Percentiles rank a stretch among this genome's conserved stretches.
phyloP scores from a whole-genome alignment of 2,888 invertebrate genomes.

The Acleris sparsana region DNA sequence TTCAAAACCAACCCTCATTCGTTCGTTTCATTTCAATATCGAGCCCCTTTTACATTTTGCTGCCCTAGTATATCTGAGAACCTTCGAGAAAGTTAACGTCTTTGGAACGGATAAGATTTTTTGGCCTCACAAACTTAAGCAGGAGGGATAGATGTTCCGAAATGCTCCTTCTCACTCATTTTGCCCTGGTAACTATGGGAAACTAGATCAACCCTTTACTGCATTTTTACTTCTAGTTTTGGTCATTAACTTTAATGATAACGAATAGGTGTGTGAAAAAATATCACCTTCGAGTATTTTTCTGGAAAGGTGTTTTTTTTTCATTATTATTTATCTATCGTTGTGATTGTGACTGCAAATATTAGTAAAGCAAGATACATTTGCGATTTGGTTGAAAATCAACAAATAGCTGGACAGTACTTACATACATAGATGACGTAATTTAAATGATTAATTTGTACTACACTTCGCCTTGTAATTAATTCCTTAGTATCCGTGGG shows the following conservation, averaged over 20 bases:
- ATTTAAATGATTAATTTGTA: no score
- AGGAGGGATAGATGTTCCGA: no score
- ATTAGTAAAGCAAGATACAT: no score
- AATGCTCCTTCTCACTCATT: background rate
- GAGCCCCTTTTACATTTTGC: conserved; percentile 33
- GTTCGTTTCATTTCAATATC: background rate
- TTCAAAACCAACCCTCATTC: conserved; percentile 5
- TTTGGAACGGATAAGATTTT: conserved; percentile 3
- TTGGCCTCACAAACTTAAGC: background rate
- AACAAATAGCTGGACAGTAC: no score
- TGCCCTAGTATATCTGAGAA: conserved; percentile 40
- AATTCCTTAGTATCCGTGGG: conserved; percentile 6
- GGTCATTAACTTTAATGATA: no score
- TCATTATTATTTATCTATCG: no score
- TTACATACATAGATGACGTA: no score
- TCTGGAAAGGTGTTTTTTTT: no score
- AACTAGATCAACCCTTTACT: background rate
- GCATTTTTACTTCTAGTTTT: background rate
- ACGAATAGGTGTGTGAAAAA: no score
- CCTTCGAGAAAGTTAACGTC: conserved; percentile 36
- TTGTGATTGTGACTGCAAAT: no score
- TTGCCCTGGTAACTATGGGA: conserved; percentile 1
- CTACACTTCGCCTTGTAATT: background rate
- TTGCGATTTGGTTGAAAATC: no score
- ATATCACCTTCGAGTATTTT: no score